These are phyloP conservation scores for Podocnemis expansa DNA, from an alignment of 2,113 vertebrate genomes.

Conservation along the genomic window DNA sequence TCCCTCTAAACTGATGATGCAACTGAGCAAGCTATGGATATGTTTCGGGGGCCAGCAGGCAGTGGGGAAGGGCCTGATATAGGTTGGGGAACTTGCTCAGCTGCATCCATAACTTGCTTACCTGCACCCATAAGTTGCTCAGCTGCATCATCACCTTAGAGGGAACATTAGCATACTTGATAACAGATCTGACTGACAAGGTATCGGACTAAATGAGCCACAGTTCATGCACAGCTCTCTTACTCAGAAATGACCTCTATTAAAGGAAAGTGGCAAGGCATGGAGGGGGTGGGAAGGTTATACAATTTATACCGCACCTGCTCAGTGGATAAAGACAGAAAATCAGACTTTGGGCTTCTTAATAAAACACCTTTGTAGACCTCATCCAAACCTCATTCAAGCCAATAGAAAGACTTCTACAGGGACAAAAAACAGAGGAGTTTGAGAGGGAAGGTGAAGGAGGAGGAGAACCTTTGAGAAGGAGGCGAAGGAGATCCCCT, in stretches of 20 bases:
- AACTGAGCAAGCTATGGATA: no score
- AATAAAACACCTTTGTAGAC: neutral
- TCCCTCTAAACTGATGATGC: no score
- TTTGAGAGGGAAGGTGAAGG: no score
- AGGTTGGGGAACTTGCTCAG: no score
- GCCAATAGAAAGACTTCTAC: neutral
- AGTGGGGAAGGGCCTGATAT: no score
- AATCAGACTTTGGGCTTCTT: neutral
- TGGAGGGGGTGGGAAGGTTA: fast-evolving
- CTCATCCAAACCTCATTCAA: neutral
- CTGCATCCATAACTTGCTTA: no score
- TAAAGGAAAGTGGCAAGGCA: fast-evolving
- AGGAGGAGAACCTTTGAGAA: no score
- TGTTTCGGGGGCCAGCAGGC: no score
- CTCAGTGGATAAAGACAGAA: neutral
- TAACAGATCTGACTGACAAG: neutral
- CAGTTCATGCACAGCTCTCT: neutral
- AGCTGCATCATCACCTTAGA: no score
- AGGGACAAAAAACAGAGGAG: no score
- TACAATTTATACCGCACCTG: fast-evolving
- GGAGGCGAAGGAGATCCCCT: no score
- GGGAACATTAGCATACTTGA: neutral
- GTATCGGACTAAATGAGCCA: neutral
- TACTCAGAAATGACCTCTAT: neutral
- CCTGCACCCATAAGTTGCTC: no score